Base-by-base conservation (phyloP, 2,888 invertebrate genomes). In the Trichopria drosophilae region DNA sequence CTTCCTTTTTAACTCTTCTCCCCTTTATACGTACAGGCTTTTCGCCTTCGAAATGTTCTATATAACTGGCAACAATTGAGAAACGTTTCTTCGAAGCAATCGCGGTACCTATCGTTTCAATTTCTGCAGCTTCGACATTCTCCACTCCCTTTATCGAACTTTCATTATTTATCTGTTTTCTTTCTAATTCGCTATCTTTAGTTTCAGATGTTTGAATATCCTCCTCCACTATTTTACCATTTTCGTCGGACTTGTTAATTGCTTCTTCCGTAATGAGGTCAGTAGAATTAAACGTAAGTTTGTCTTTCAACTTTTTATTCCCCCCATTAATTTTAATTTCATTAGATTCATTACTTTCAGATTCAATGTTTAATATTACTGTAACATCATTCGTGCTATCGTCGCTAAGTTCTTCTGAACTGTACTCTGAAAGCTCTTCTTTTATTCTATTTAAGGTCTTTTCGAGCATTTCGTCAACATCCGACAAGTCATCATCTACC, bases 61-160 rank as follows among this genome's bases (percentile, higher is more conserved):
- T 65, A 53, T 64, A 73, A 65, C 67, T 75, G 39, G 73, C 74
- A 12, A 75, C 74, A 24, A 75, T 65, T 18, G 75, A 75, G 51
- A 73, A 75, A 41, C 72, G 64, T 55, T 73, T 72, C 32, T 63
- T 68, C 22, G 63, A 58, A n/a, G n/a, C n/a, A n/a, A n/a, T n/a
- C n/a, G n/a, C n/a, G n/a, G n/a, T n/a, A n/a, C n/a, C n/a, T n/a
- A n/a, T n/a, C n/a, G n/a, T n/a, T n/a, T n/a, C n/a, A n/a, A n/a
- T n/a, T n/a, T n/a, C n/a, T n/a, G n/a, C n/a, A n/a, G n/a, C n/a
- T n/a, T n/a, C n/a, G n/a, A n/a, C n/a, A n/a, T n/a, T n/a, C n/a
- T n/a, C n/a, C n/a, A n/a, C n/a, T n/a, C n/a, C n/a, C n/a, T n/a
- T n/a, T n/a, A n/a, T n/a, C n/a, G n/a, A n/a, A n/a, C n/a, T n/a